Conservation (phyloP, 2,888 invertebrate species). For the Listrodromus nycthemerus region DNA sequence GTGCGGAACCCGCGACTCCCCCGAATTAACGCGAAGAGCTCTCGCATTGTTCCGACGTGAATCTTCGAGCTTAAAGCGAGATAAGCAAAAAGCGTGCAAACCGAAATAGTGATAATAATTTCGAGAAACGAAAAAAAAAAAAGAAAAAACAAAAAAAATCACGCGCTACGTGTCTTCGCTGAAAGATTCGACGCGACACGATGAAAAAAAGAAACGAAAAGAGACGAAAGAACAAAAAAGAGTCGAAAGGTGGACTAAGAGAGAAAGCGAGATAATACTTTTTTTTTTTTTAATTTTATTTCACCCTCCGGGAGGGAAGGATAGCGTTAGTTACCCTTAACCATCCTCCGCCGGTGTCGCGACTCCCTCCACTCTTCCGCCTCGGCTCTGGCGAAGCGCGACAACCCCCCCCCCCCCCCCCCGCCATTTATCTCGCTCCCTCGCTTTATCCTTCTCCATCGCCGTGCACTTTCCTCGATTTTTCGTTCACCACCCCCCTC, state of each 20-base stretch:
- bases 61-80: too few species aligned
- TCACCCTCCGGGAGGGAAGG: constrained; percentile 16
- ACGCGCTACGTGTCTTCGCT: constrained; percentile 9
- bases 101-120: constrained; percentile 10
- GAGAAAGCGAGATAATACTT: constrained; percentile 28
- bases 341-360: constrained; percentile 43
- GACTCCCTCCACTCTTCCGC: constrained; percentile 14
- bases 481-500: constrained; percentile 31
- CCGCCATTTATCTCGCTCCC: constrained; percentile 33
- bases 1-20: too few species aligned
- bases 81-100: neutral
- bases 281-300: constrained; percentile 18
- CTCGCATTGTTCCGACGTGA: too few species aligned
- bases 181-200: neutral
- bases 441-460: constrained; percentile 28
- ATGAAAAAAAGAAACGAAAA: neutral
- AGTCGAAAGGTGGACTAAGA: neutral
- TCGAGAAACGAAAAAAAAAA: constrained; percentile 19
- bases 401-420: constrained; percentile 39
- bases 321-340: constrained; percentile 59
- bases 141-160: constrained; percentile 19
- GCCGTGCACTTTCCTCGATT: constrained; percentile 51
- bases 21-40: too few species aligned
- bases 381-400: constrained; percentile 27
- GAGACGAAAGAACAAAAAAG: too few species aligned